phyloP scores from a whole-genome alignment of 2,888 invertebrate species.

The Folsomia manolachei region DNA sequence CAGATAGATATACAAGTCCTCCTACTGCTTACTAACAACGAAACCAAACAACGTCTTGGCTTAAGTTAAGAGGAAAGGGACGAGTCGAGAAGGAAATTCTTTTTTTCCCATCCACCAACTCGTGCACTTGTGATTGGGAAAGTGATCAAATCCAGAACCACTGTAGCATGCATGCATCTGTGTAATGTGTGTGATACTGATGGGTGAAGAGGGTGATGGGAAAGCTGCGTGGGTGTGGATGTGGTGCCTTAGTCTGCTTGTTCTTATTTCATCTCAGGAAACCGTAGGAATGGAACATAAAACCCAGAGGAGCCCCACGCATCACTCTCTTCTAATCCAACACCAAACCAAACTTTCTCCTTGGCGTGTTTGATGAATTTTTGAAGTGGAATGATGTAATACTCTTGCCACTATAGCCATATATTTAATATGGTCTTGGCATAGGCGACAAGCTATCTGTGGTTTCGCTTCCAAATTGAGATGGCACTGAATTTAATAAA shows the following conservation, averaged over 20 bases:
- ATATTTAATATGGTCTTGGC: too few species aligned
- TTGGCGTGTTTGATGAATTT: background rate
- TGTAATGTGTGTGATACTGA: too few species aligned
- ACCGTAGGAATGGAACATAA: too few species aligned
- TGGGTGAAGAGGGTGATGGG: too few species aligned
- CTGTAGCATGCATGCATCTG: background rate
- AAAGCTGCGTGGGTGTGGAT: background rate
- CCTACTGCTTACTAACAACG: conserved; percentile 8
- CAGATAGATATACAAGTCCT: background rate
- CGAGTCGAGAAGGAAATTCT: background rate
- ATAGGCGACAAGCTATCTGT: too few species aligned
- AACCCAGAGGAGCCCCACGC: too few species aligned
- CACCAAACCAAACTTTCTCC: background rate
- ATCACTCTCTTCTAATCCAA: background rate
- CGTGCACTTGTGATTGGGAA: conserved; percentile 4
- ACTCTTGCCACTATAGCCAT: background rate
- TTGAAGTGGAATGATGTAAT: background rate
- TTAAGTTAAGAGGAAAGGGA: too few species aligned
- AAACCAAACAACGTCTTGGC: conserved; percentile 2
- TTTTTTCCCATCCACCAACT: too few species aligned
- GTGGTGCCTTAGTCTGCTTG: background rate
- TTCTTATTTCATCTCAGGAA: too few species aligned
- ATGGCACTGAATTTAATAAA: too few species aligned
- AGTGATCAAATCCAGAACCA: background rate
- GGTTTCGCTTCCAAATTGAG: too few species aligned